A percentile compares a stretch with the other conserved stretches of the same genome.
phyloP scores from a whole-genome alignment of 2,797 vertebrate genomes.

The Anguilla marmorata region DNA sequence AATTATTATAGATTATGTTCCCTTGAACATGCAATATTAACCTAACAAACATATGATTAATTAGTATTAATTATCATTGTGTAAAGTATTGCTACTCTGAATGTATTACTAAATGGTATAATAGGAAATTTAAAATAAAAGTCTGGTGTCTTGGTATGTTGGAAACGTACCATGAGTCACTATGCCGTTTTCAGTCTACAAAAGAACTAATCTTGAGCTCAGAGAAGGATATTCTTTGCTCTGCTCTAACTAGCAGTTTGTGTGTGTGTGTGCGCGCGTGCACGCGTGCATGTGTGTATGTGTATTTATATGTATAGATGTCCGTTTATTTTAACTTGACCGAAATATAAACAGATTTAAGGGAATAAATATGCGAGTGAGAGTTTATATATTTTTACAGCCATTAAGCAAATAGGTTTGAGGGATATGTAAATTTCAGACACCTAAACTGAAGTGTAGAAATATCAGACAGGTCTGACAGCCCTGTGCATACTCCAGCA shows the following conservation, averaged over 20 bases:
- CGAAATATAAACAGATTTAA: slow-evolving; percentile 11
- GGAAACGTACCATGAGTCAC: not conserved
- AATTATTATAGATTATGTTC: not conserved
- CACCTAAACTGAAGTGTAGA: not conserved
- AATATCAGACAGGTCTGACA: not conserved
- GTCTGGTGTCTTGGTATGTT: not conserved
- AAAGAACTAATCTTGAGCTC: not conserved
- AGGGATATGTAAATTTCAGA: not conserved
- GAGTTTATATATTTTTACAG: too few relatives aligned
- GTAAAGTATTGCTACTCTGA: not conserved
- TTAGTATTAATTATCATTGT: not conserved
- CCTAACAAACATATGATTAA: not conserved
- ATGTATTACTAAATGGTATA: not conserved
- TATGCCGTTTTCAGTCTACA: not conserved
- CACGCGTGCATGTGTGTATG: not conserved
- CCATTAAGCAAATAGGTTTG: not conserved
- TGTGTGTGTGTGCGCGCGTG: not conserved
- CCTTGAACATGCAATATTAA: not conserved
- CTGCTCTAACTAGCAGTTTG: not conserved
- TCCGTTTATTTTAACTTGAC: not conserved
- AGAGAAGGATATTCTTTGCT: not conserved
- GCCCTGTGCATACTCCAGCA: not conserved
- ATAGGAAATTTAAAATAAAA: not conserved
- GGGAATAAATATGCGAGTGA: too few relatives aligned
- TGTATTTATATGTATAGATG: not conserved